Evolutionary conservation across 1,140 invertebrate species (phyloP), one percentile per base, ranked within the genome.

Genomic region (Euwallacea similis): DNA sequence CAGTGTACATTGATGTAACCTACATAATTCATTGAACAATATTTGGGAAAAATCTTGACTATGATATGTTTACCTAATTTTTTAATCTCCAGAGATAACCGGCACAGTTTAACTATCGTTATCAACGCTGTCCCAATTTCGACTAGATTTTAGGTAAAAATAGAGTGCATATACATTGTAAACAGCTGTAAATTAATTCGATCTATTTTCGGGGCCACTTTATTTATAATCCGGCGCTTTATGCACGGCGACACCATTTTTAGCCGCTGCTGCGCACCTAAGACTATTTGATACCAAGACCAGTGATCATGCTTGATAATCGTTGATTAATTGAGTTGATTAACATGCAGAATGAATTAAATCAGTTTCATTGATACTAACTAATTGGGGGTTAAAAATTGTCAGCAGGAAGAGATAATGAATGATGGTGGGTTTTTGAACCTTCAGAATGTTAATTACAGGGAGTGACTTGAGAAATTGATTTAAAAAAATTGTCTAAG

Each of bases 101-200:
- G 58, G 58, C 41, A 60, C 58, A n/a, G 33, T 16, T 33, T 60
- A 42, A 33, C 21, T 33, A 33, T 46, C 61, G 63, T 66, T 66
- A 66, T 66, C 63, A 66, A 7, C 33, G 41, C 21, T 66, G 63
- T 13, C 63, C 63, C 54, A 66, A 66, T 15, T 66, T 66, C 54
- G 42, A 16, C 47, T 53, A 43, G 63, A 66, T 33, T 66, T 54
- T 54, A 66, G 46, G 53, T 66, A 66, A 66, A 66, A 66, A 66
- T 66, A 66, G 63, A 33, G 43, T 55, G 63, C 47, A 13, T 50
- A 58, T 66, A 33, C 63, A 66, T 66, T 54, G 63, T 66, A 66
- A 66, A 66, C 63, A 66, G 63, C 63, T 55, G 63, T 66, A 66
- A 66, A 66, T 66, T 66, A 66, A 66, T 66, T 42, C 33, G 16